A percentile compares a stretch with the other conserved stretches of the same genome.
These are phyloP conservation scores for Corythucha ciliata DNA, from an alignment of 2,888 invertebrate genomes.

Conservation along the genomic window DNA sequence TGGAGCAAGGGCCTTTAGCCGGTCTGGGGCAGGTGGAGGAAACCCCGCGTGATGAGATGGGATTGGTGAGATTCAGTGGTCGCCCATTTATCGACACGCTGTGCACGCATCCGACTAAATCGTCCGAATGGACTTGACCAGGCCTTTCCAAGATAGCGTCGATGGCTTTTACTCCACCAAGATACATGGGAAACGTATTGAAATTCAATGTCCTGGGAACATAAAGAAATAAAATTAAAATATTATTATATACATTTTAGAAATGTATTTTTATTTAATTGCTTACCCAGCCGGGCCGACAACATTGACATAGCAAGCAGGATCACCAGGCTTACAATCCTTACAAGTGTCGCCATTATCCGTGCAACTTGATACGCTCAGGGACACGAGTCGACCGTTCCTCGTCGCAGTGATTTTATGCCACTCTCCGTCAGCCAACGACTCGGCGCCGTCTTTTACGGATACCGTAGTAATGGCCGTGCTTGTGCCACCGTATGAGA, in stretches of 20 bases:
- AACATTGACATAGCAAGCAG: slow-evolving; percentile 72
- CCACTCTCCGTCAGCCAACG: slow-evolving; percentile 80
- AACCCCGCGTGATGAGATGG: slow-evolving; percentile 61
- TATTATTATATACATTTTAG: neutral
- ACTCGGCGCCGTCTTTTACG: slow-evolving; percentile 53
- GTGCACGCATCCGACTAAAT: slow-evolving; percentile 88
- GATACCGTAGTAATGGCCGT: slow-evolving; percentile 77
- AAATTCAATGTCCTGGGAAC: slow-evolving; percentile 75
- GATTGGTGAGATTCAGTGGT: slow-evolving; percentile 67
- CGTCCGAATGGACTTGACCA: slow-evolving; percentile 83
- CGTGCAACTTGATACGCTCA: slow-evolving; percentile 69
- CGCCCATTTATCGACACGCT: slow-evolving; percentile 82
- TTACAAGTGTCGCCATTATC: slow-evolving; percentile 80
- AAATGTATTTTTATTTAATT: slow-evolving; percentile 3
- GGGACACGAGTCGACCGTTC: slow-evolving; percentile 76
- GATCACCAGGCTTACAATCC: slow-evolving; percentile 76
- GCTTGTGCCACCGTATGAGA: slow-evolving; percentile 82
- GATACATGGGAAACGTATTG: slow-evolving; percentile 73
- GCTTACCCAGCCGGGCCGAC: slow-evolving; percentile 81
- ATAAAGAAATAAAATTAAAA: neutral
- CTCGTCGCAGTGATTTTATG: slow-evolving; percentile 83
- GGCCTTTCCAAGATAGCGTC: slow-evolving; percentile 81
- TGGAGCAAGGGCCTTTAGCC: slow-evolving; percentile 16
- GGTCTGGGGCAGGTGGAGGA: slow-evolving; percentile 66
- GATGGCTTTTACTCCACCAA: slow-evolving; percentile 76